Conservation (phyloP, 2,797 vertebrate species). For the Bradypodion ventrale region DNA sequence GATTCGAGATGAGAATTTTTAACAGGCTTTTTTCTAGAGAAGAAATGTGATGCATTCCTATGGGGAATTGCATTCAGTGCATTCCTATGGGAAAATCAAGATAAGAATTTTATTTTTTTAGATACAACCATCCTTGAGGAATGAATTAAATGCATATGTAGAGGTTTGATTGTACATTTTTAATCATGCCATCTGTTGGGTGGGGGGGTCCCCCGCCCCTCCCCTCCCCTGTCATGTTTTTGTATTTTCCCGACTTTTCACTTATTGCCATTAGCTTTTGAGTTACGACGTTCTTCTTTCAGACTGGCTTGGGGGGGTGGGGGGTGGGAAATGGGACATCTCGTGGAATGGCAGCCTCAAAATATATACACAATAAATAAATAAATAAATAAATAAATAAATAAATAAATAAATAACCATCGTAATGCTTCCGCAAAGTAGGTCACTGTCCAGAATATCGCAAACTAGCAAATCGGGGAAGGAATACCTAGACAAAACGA, state of each 20-base stretch:
- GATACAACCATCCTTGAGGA: too few species aligned
- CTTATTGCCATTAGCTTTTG: neutral
- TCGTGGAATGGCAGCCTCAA: neutral
- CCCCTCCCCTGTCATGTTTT: too few species aligned
- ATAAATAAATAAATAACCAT: neutral
- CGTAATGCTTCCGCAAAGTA: neutral
- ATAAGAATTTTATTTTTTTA: too few species aligned
- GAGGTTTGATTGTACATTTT: neutral
- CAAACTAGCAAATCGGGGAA: neutral
- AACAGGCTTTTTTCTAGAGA: too few species aligned
- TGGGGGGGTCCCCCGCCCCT: neutral
- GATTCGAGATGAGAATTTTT: too few species aligned
- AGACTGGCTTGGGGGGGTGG: too few species aligned
- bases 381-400: too few species aligned
- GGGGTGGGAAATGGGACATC: too few species aligned
- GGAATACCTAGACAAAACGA: neutral
- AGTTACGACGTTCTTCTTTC: neutral
- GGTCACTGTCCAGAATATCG: neutral
- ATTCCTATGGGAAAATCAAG: too few species aligned
- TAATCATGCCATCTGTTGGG: neutral
- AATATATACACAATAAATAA: neutral
- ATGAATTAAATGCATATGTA: too few species aligned
- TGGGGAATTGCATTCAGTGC: too few species aligned
- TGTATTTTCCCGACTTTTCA: neutral
- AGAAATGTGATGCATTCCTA: too few species aligned